These are phyloP conservation scores for Drosophila obscura DNA, from an alignment of 1,140 invertebrate genomes.

Conservation along the genomic window DNA sequence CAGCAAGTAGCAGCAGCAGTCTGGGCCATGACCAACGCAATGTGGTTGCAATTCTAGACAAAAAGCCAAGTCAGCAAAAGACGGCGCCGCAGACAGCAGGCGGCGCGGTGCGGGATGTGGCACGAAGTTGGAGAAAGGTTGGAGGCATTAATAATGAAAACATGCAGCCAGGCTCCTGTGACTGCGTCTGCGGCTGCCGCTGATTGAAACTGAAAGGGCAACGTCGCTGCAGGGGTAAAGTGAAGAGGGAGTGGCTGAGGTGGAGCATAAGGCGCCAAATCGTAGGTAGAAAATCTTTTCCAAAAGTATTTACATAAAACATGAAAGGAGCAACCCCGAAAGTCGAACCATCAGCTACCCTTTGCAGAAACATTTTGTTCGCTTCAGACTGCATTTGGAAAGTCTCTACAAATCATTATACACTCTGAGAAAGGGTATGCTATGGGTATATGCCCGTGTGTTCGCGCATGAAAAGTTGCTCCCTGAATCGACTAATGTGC, in stretches of 20 bases:
- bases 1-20: too few species aligned
- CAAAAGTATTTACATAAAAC: constrained; percentile 81
- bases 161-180: constrained; percentile 70
- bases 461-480: constrained; percentile 64
- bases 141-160: constrained; percentile 76
- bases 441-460: constrained; percentile 12
- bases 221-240: constrained; percentile 21
- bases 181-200: constrained; percentile 39
- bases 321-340: neutral
- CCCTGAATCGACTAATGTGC: constrained; percentile 74
- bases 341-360: too few species aligned
- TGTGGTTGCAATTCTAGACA: constrained; percentile 80
- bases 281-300: constrained; percentile 65
- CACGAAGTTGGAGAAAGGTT: neutral
- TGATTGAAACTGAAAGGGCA: constrained; percentile 76
- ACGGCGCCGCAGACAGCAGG: constrained; percentile 46
- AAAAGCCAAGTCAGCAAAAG: constrained; percentile 78
- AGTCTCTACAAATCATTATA: neutral
- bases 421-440: constrained; percentile 1
- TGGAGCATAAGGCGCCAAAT: constrained; percentile 8
- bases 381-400: too few species aligned
- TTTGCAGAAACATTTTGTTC: too few species aligned
- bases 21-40: constrained; percentile 70
- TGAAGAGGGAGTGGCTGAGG: neutral
- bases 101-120: constrained; percentile 17